Evolutionary conservation across 2,888 invertebrate species (phyloP).

Genomic region (Synergus umbraculus): DNA sequence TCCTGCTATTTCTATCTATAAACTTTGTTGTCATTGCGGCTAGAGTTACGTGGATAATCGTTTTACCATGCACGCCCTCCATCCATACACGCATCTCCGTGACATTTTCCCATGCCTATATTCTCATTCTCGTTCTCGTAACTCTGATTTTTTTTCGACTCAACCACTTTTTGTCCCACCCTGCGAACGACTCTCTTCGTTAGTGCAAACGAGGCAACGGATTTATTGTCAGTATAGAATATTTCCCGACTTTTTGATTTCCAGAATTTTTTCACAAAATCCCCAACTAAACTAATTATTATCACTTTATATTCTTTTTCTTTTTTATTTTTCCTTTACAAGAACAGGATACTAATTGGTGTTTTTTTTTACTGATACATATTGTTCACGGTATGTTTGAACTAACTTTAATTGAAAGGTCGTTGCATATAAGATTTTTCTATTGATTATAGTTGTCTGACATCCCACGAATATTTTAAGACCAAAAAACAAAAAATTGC

Average conservation of each 20-base stretch:
- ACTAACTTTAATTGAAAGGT: too few species aligned
- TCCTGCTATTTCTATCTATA: not conserved
- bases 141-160: constrained; percentile 37
- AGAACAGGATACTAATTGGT: too few species aligned
- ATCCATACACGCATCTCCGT: constrained; percentile 35
- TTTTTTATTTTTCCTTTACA: not conserved
- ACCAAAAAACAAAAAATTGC: too few species aligned
- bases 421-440: too few species aligned
- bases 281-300: not conserved
- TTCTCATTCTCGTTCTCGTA: constrained; percentile 48
- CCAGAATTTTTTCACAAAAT: not conserved
- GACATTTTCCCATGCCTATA: constrained; percentile 53
- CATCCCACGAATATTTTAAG: too few species aligned
- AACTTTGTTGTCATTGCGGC: not conserved
- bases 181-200: constrained; percentile 42
- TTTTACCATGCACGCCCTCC: constrained; percentile 40
- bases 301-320: not conserved
- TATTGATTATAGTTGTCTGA: too few species aligned
- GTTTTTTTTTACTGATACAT: too few species aligned
- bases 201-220: constrained; percentile 29
- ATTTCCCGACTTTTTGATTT: constrained; percentile 2
- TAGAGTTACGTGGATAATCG: constrained; percentile 40
- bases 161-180: constrained; percentile 35
- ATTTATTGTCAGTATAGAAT: constrained; percentile 29
- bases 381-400: too few species aligned